Evolutionary conservation across 2,888 invertebrate genomes (phyloP).

Genomic region (Anarsia innoxiella): DNA sequence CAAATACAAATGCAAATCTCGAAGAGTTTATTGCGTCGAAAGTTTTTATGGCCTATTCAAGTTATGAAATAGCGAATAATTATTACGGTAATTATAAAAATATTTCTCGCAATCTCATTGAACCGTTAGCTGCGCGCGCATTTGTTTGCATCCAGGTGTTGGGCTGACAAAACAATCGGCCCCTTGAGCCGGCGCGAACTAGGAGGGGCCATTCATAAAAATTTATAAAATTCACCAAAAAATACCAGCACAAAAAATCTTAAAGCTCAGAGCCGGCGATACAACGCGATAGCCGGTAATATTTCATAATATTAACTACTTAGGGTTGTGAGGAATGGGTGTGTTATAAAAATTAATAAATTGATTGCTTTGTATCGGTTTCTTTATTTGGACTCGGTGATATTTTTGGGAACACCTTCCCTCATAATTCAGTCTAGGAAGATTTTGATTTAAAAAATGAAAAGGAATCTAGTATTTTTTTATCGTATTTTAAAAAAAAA

Average conservation of each 20-base stretch:
- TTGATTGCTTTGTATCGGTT: conserved; percentile 49
- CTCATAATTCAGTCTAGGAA: conserved; percentile 19
- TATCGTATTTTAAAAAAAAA: too few relatives aligned
- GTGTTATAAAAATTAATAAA: conserved; percentile 53
- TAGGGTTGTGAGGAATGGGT: conserved; percentile 61
- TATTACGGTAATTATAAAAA: conserved; percentile 12
- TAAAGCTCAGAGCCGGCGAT: conserved; percentile 31
- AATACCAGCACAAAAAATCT: conserved; percentile 42
- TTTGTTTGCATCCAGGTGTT: conserved; percentile 71
- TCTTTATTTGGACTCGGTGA: conserved; percentile 22
- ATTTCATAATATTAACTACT: conserved; percentile 71
- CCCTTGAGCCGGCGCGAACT: conserved; percentile 51
- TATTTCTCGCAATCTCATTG: conserved; percentile 43
- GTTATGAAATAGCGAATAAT: conserved; percentile 5
- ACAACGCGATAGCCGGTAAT: conserved; percentile 52
- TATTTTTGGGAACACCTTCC: conserved; percentile 27
- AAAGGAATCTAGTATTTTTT: too few relatives aligned
- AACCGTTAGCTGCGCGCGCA: conserved; percentile 49
- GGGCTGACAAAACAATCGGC: conserved; percentile 72
- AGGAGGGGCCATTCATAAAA: conserved; percentile 61
- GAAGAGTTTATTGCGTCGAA: too few relatives aligned
- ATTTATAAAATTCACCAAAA: conserved; percentile 58
- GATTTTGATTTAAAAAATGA: not conserved
- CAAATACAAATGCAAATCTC: too few relatives aligned
- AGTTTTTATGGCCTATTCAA: conserved; percentile 1